These are phyloP conservation scores for Dasyurus viverrinus DNA, from an alignment of 2,113 vertebrate genomes.

Conservation along the genomic window DNA sequence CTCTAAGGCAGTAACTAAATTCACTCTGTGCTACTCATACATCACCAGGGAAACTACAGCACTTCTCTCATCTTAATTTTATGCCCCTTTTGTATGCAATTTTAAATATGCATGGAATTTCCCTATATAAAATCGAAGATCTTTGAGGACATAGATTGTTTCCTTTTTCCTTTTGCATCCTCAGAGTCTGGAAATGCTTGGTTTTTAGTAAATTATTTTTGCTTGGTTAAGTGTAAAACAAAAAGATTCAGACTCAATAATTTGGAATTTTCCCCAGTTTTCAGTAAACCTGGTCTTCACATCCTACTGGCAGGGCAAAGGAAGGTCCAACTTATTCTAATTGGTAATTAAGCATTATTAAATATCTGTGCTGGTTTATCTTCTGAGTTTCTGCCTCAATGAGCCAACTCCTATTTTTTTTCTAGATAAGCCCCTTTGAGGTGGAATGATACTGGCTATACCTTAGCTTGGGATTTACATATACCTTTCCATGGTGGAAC, in stretches of 20 bases:
- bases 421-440: neutral
- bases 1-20: neutral
- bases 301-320: neutral
- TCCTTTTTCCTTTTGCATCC: neutral
- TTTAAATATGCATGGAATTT: neutral
- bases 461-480: neutral
- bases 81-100: neutral
- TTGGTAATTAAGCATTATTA: neutral
- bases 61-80: neutral
- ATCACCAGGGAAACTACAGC: neutral
- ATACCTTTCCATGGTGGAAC: neutral
- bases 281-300: neutral
- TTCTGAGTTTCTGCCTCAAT: neutral
- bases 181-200: neutral
- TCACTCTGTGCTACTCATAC: neutral
- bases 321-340: neutral
- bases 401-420: neutral
- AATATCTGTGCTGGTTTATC: neutral
- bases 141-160: neutral
- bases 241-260: neutral
- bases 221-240: neutral
- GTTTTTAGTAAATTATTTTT: neutral
- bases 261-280: neutral
- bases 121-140: neutral
- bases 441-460: no score